These are phyloP conservation scores for Drosophila auraria DNA, from an alignment of 1,140 invertebrate genomes.

Conservation along the genomic window DNA sequence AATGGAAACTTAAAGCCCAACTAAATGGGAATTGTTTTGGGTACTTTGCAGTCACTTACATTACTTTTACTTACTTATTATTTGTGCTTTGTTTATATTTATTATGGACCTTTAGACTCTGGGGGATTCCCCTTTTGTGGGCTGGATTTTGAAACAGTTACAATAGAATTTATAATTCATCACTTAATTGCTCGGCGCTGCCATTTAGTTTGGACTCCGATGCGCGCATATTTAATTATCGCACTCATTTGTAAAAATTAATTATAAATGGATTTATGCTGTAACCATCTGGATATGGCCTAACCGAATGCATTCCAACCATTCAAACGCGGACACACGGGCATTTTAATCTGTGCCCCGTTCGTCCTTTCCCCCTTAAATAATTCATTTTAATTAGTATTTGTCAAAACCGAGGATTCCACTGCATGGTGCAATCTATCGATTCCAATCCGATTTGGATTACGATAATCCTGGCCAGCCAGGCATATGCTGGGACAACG, in stretches of 20 bases:
- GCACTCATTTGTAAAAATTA: slow-evolving; percentile 62
- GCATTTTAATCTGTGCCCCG: slow-evolving; percentile 42
- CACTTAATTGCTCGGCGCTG: slow-evolving; percentile 27
- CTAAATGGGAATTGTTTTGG: background rate
- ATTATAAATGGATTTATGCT: slow-evolving; percentile 64
- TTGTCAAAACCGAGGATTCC: slow-evolving; percentile 39
- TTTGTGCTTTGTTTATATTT: background rate
- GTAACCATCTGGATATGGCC: slow-evolving; percentile 23
- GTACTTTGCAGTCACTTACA: background rate
- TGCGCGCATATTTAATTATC: slow-evolving; percentile 57
- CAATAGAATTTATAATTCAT: slow-evolving; percentile 24
- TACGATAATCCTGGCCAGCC: slow-evolving; percentile 22
- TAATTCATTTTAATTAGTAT: slow-evolving; percentile 65
- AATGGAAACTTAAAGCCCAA: slow-evolving; percentile 24
- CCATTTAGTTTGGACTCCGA: slow-evolving; percentile 33
- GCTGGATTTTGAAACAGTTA: background rate
- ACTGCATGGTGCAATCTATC: slow-evolving; percentile 26
- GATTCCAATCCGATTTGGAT: slow-evolving; percentile 46
- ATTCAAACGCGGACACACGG: background rate
- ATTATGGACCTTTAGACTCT: background rate
- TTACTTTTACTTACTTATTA: too few species aligned
- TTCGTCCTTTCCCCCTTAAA: slow-evolving; percentile 21
- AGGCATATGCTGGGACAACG: slow-evolving; percentile 7
- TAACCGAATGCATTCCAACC: slow-evolving; percentile 28
- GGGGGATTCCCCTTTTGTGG: background rate